phyloP scores from a whole-genome alignment of 2,113 vertebrate species.

The Oreamnos americanus region DNA sequence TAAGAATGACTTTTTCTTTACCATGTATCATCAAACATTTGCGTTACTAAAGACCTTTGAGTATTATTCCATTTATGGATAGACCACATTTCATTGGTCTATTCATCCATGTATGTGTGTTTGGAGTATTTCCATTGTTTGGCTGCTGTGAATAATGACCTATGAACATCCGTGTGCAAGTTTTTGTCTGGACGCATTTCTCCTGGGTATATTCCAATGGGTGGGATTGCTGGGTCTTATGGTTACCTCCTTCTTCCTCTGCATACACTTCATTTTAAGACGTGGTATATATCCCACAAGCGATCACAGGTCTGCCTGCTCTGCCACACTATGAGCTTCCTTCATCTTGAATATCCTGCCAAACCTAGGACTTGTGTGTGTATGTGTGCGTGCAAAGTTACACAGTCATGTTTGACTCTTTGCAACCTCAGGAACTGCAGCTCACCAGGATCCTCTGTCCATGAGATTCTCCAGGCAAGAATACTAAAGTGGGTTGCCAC shows the following conservation, averaged over 20 bases:
- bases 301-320: background rate
- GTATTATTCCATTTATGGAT: background rate
- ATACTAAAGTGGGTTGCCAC: background rate
- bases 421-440: background rate
- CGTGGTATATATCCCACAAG: accelerated
- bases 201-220: background rate
- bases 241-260: background rate
- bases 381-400: background rate
- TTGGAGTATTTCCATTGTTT: background rate
- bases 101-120: accelerated
- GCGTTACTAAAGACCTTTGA: background rate
- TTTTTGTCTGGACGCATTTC: background rate
- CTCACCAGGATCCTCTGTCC: background rate
- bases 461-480: background rate
- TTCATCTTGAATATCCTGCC: accelerated
- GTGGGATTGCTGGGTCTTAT: background rate
- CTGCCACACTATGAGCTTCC: background rate
- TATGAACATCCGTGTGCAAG: background rate
- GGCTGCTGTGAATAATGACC: background rate
- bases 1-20: background rate
- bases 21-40: background rate
- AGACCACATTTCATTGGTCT: background rate
- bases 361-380: background rate
- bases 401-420: background rate
- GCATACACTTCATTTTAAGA: background rate